These are phyloP conservation scores for Ctenicera cuprea DNA, from an alignment of 2,888 invertebrate genomes.

Conservation along the genomic window DNA sequence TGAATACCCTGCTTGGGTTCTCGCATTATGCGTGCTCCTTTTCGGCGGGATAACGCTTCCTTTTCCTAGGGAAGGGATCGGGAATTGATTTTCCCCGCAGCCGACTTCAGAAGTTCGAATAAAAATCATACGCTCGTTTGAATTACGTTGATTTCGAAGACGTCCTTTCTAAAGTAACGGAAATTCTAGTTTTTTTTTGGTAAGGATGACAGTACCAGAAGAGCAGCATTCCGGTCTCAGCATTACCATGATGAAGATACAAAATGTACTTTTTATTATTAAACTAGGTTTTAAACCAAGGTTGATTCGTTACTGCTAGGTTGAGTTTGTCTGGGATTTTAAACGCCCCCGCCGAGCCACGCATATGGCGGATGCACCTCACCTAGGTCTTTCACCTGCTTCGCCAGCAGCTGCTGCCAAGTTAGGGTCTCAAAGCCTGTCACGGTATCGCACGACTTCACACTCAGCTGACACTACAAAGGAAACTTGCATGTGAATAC, in stretches of 20 bases:
- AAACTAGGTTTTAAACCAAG: background rate
- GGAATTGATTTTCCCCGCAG: constrained; percentile 23
- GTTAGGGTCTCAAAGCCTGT: constrained; percentile 10
- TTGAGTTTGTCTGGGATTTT: constrained; percentile 33
- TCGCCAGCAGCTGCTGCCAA: constrained; percentile 29
- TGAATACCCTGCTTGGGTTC: constrained; percentile 62
- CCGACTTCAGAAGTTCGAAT: background rate
- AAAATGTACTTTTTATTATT: background rate
- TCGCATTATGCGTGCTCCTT: constrained; percentile 36
- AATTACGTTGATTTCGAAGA: background rate
- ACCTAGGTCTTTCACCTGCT: constrained; percentile 59
- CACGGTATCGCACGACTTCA: constrained; percentile 10
- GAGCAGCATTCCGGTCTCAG: no score
- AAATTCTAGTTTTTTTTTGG: no score
- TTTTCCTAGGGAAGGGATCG: constrained; percentile 10
- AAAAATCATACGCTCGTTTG: background rate
- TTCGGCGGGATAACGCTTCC: constrained; percentile 23
- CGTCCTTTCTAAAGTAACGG: no score
- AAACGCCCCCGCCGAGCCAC: constrained; percentile 38
- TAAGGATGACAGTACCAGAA: no score
- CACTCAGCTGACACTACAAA: constrained; percentile 10
- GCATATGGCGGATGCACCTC: constrained; percentile 46
- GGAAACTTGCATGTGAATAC: background rate
- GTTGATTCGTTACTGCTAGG: constrained; percentile 26
- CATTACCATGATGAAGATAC: background rate